Conservation (phyloP, 2,113 vertebrate species). For the Lampris megalopsis region DNA sequence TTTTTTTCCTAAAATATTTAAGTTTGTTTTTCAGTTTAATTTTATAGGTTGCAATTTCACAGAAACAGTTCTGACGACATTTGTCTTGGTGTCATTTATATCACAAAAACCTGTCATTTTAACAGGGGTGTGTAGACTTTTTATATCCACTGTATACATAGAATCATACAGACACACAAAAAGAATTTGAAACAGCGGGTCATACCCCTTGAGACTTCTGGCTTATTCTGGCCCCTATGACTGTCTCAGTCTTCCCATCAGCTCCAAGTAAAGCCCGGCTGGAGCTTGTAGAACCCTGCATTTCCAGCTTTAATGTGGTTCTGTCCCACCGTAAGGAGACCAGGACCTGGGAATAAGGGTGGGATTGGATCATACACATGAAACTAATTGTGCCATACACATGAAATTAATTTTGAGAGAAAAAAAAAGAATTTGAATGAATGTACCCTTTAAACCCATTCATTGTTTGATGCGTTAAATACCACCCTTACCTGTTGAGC, state of each 20-base stretch:
- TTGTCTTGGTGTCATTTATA: too few species aligned
- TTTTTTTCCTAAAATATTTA: too few species aligned
- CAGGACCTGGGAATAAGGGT: conserved; percentile 39
- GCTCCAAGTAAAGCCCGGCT: conserved; percentile 57
- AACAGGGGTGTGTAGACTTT: too few species aligned
- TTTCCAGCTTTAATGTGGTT: conserved; percentile 47
- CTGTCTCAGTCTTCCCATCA: neutral
- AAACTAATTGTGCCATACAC: too few species aligned
- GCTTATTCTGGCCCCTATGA: conserved; percentile 22
- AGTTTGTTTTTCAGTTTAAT: too few species aligned
- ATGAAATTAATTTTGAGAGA: too few species aligned
- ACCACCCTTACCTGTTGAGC: conserved; percentile 75
- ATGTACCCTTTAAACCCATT: neutral
- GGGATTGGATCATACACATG: neutral
- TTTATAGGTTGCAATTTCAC: too few species aligned
- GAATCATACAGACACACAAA: neutral
- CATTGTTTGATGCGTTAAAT: neutral
- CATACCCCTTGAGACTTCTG: conserved; percentile 39
- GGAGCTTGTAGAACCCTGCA: conserved; percentile 60
- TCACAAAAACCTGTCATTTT: too few species aligned
- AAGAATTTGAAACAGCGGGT: neutral
- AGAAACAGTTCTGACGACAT: too few species aligned
- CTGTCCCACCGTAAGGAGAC: conserved; percentile 52
- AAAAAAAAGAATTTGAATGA: neutral
- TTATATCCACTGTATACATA: neutral